Evolutionary conservation across 2,113 vertebrate species (phyloP).

Genomic region (Lepus europaeus): DNA sequence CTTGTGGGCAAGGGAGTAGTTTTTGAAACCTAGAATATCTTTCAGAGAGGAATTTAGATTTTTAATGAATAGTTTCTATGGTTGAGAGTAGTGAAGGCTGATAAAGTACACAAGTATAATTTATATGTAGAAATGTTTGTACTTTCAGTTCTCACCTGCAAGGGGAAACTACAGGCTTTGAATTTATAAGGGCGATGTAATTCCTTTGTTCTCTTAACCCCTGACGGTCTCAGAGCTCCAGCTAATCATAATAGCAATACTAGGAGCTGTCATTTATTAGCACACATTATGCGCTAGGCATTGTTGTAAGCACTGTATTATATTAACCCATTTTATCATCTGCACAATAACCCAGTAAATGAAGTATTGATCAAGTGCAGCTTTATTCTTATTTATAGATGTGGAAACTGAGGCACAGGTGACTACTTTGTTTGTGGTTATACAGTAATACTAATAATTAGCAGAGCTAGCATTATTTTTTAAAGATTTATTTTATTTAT

Average conservation of each 20-base stretch:
- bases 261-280: not conserved
- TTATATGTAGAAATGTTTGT: not conserved
- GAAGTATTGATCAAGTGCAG: not conserved
- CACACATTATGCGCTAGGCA: not conserved
- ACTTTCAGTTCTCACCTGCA: not conserved
- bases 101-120: constrained; percentile 33
- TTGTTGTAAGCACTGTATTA: not conserved
- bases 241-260: not conserved
- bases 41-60: constrained; percentile 64
- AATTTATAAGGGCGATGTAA: not conserved
- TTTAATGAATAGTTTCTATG: constrained; percentile 42
- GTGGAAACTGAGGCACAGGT: not conserved
- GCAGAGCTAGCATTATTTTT: not conserved
- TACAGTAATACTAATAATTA: not conserved
- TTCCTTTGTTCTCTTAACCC: constrained; percentile 25
- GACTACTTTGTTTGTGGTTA: not conserved
- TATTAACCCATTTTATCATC: not conserved
- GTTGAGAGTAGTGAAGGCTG: not conserved
- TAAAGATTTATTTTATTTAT: too few species aligned
- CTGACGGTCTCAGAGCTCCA: not conserved
- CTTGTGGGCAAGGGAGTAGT: constrained; percentile 36
- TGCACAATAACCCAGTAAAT: not conserved
- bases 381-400: not conserved
- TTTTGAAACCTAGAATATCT: constrained; percentile 72
- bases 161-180: not conserved